These are phyloP conservation scores for Lagria hirta DNA, from an alignment of 2,888 invertebrate species.

Conservation along the genomic window DNA sequence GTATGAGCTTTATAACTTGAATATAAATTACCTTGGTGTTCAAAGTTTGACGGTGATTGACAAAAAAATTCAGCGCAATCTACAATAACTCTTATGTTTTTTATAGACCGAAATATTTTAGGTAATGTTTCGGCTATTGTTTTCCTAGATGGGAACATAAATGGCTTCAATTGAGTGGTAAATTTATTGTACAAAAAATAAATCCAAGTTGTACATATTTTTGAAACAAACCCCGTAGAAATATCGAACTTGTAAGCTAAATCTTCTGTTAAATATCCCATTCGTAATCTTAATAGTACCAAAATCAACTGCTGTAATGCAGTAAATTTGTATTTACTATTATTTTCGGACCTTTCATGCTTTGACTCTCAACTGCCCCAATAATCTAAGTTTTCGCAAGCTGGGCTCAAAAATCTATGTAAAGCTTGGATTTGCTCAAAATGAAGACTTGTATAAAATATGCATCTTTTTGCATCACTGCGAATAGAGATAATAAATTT, in stretches of 20 bases:
- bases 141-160: slow-evolving; percentile 19
- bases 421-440: too few species aligned
- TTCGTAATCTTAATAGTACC: too few species aligned
- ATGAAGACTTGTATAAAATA: too few species aligned
- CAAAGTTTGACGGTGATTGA: slow-evolving; percentile 31
- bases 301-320: too few species aligned
- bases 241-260: slow-evolving; percentile 25
- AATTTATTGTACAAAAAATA: slow-evolving; percentile 26
- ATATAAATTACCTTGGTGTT: slow-evolving; percentile 35
- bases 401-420: too few species aligned
- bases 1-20: slow-evolving; percentile 33
- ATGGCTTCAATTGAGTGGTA: slow-evolving; percentile 21
- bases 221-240: slow-evolving; percentile 23
- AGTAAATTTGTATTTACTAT: slow-evolving; percentile 21
- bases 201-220: slow-evolving; percentile 26
- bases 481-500: too few species aligned
- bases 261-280: too few species aligned
- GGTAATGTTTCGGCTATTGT: slow-evolving; percentile 20
- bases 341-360: slow-evolving; percentile 18
- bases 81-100: slow-evolving; percentile 29
- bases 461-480: too few species aligned
- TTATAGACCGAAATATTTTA: slow-evolving; percentile 2
- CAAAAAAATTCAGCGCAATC: slow-evolving; percentile 35
- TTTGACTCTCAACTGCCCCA: slow-evolving; percentile 4
- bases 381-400: slow-evolving; percentile 6